Percentiles rank a stretch among this genome's conserved stretches.
Evolutionary conservation across 2,113 vertebrate species (phyloP).

Genomic region (Seriola aureovittata): DNA sequence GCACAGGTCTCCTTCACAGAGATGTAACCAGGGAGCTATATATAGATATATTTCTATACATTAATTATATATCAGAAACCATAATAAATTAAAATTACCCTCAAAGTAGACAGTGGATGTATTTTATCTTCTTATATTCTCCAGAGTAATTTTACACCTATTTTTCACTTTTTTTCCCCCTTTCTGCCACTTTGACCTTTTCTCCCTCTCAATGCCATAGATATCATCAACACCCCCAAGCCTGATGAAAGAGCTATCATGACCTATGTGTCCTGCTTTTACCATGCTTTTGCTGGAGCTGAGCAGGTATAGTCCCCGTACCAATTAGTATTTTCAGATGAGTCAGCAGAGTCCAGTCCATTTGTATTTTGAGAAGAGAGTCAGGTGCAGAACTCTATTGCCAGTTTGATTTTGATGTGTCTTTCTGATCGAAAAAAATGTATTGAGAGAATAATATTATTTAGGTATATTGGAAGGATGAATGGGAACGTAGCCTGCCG

Average conservation of each 20-base stretch:
- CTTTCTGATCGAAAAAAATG: background rate
- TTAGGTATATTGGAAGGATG: slow-evolving; percentile 8
- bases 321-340: background rate
- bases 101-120: background rate
- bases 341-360: background rate
- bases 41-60: background rate
- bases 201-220: slow-evolving; percentile 73
- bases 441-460: slow-evolving; percentile 10
- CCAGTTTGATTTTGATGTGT: slow-evolving; percentile 16
- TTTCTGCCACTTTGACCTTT: slow-evolving; percentile 6
- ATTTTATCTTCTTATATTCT: background rate
- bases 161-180: background rate
- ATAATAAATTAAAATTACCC: background rate
- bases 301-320: slow-evolving; percentile 90
- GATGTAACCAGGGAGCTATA: no score
- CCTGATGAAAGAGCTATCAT: slow-evolving; percentile 99
- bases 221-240: slow-evolving; percentile 99
- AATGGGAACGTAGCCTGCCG: slow-evolving; percentile 1
- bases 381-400: slow-evolving; percentile 1
- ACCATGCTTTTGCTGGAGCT: slow-evolving; percentile 98
- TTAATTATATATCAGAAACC: background rate
- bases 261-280: slow-evolving; percentile 99
- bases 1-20: no score
- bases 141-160: background rate
- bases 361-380: slow-evolving; percentile 4